Base-by-base conservation (phyloP, 2,113 vertebrate species). In the Paradoxurus hermaphroditus region DNA sequence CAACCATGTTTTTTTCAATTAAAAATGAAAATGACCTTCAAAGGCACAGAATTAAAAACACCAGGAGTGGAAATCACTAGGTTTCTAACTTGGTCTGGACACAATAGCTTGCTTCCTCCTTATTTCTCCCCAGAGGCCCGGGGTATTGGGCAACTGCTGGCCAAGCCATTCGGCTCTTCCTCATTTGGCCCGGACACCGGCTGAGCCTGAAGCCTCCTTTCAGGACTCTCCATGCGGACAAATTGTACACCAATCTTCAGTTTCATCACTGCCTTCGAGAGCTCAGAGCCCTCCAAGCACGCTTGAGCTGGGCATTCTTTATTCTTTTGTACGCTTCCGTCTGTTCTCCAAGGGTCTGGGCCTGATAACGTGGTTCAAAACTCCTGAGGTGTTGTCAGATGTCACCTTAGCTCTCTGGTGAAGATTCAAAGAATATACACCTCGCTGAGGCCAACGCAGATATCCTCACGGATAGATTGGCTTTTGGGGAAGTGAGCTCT, bases 1-100 rank as follows among this genome's bases (percentile, higher is more conserved):
- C 95, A 94, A 96, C 49, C 19, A 7, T 83, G 2, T 77, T 94
- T 87, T 86, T 95, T 95, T 72, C 79, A 96, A 90, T 96, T 88
- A 96, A 87, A 94, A 92, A 96, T 91, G 86, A 96, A 96, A 96
- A 96, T 92, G 67, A 92, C 73, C 91, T 97, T 97, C 96, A 97
- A 97, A 98, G 92, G n/a, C 82, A 21, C 59, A 96, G 90, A 94
- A 96, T 97, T 95, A 90, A 97, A 96, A 98, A 96, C 84, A 97
- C 56, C 92, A 95, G 90, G 62, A 95, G 85, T 97, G 90, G 94
- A 97, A 95, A 81, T 93, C 89, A 63, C 93, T 93, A 67, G 65
- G 34, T 88, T 96, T 96, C 94, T 97, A 78, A 85, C 41, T 88
- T 46, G 81, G 90, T 96, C 79, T 75, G 96, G 90, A 96, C 70